Base-by-base conservation (phyloP, 2,888 invertebrate species). In the Eudemis profundana region DNA sequence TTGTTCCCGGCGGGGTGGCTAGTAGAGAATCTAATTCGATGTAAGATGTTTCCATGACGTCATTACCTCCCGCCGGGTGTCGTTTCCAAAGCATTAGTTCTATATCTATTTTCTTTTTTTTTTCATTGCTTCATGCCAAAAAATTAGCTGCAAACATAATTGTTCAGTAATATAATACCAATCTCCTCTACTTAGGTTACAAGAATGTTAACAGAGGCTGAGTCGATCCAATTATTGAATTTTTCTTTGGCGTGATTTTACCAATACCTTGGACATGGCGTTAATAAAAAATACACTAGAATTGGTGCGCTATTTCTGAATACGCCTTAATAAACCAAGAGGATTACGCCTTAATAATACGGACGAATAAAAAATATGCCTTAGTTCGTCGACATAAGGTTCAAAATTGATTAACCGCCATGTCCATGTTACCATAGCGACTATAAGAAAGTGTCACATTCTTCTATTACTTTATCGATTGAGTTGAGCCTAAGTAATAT, bases 81-180 rank as follows among this genome's bases (percentile, higher is more conserved):
- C 85, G 89, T 85, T 89, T 88, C 90, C 91, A 91, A 90, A 91
- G 89, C 86, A 85, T 86, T 81, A 74, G 76, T 85, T 88, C 79
- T 65, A 67, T 59, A 23, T 81, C 78, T 82, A 74, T 78, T 77
- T 79, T 79, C 72, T 84, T 78, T 83, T 78, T 78, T 83, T 78
- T 82, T 84, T 82, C 84, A 83, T 89, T 90, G 90, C 90, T 91
- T 90, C 82, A 92, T 90, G 90, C 91, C 91, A 92, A 92, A 92
- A 90, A 90, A 79, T 86, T 88, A 80, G 85, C 84, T 85, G 85
- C 85, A 85, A 82, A 85, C 81, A 79, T 78, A 86, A 83, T 81
- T 83, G 84, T 84, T 87, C 85, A 81, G 81, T 87, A 85, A 84
- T 82, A 78, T 85, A 83, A 83, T 85, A 84, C 79, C 83, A 84